Conservation (phyloP, 2,113 vertebrate species). For the Xyrauchen texanus region DNA sequence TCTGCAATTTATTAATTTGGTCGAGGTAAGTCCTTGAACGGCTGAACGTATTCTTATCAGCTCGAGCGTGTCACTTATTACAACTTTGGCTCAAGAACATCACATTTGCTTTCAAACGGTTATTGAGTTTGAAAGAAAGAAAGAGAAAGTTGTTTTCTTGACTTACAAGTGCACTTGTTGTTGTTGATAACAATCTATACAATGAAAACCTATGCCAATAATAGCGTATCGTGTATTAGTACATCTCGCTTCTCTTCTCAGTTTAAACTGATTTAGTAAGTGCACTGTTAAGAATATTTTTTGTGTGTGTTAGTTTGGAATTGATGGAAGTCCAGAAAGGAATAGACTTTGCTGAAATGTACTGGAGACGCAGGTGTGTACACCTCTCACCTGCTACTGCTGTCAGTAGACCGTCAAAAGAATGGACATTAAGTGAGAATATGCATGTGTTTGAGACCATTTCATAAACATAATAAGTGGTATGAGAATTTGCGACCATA, state of each 20-base stretch:
- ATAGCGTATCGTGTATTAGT: too few relatives aligned
- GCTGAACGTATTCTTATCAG: too few relatives aligned
- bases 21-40: not conserved
- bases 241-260: not conserved
- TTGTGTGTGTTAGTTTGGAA: not conserved
- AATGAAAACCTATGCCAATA: not conserved
- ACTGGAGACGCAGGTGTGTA: conserved; percentile 15
- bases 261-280: not conserved
- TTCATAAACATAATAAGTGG: too few relatives aligned
- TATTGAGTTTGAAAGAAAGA: not conserved
- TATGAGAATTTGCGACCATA: too few relatives aligned
- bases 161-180: not conserved
- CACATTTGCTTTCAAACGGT: not conserved
- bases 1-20: not conserved
- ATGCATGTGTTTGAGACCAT: too few relatives aligned
- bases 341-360: not conserved
- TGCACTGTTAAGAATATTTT: not conserved
- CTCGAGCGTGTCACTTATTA: too few relatives aligned
- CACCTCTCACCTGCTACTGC: conserved; percentile 11
- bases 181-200: not conserved
- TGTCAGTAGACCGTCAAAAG: not conserved
- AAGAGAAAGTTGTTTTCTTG: not conserved
- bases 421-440: not conserved
- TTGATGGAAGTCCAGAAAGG: not conserved
- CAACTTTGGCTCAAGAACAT: too few relatives aligned